A percentile compares a stretch with the other conserved stretches of the same genome.
Conservation (phyloP, 2,888 invertebrate genomes). For the Clostera curtula region DNA sequence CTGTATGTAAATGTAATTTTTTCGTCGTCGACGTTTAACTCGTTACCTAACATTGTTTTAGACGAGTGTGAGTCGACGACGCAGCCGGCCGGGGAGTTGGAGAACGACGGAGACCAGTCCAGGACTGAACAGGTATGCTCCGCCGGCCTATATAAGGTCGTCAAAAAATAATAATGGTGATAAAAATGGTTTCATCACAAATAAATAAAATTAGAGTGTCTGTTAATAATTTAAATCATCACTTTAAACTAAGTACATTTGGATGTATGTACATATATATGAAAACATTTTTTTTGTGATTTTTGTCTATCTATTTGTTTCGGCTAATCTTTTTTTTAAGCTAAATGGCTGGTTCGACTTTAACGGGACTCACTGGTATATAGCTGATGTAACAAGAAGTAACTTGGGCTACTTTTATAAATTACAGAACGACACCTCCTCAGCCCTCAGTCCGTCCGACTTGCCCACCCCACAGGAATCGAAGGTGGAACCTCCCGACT, state of each 20-base stretch:
- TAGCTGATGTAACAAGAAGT: too few species aligned
- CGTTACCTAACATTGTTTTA: conserved; percentile 22
- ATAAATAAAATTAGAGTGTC: too few species aligned
- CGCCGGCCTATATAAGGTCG: not conserved
- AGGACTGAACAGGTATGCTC: conserved; percentile 49
- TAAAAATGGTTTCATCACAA: too few species aligned
- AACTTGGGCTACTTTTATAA: too few species aligned
- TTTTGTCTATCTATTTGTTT: too few species aligned
- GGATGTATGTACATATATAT: too few species aligned
- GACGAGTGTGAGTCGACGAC: conserved; percentile 65
- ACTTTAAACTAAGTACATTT: too few species aligned
- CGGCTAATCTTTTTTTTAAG: too few species aligned
- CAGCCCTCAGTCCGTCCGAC: conserved; percentile 45
- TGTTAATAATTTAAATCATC: too few species aligned
- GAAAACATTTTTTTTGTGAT: too few species aligned
- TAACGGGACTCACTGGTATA: too few species aligned
- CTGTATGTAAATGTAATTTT: not conserved
- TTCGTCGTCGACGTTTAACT: not conserved
- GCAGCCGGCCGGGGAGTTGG: conserved; percentile 58
- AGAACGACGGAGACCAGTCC: conserved; percentile 50
- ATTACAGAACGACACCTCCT: conserved; percentile 54
- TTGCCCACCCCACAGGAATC: conserved; percentile 48
- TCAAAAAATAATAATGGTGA: not conserved
- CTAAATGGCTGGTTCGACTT: too few species aligned
- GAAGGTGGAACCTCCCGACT: conserved; percentile 22